Percentiles rank a stretch among this genome's conserved stretches.
Conservation (phyloP, 2,888 invertebrate genomes). For the Liopterus haemorrhoidalis region DNA sequence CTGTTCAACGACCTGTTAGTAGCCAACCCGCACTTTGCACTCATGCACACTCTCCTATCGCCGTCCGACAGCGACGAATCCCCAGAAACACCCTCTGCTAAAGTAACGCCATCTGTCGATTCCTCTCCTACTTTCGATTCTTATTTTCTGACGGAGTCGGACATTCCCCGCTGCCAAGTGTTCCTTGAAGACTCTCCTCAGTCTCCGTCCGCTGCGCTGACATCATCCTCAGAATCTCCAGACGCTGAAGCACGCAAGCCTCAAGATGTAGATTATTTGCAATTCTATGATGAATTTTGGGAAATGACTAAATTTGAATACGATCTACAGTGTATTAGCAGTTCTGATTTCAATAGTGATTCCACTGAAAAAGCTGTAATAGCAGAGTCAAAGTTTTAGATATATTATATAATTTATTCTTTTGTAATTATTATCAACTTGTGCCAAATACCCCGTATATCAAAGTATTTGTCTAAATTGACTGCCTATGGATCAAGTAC, state of each 20-base stretch:
- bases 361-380: too few species aligned
- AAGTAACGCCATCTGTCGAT: slow-evolving; percentile 50
- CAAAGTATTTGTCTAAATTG: slow-evolving; percentile 20
- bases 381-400: too few species aligned
- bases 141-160: background rate
- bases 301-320: slow-evolving; percentile 44
- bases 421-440: too few species aligned
- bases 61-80: slow-evolving; percentile 47
- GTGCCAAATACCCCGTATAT: slow-evolving; percentile 20
- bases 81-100: slow-evolving; percentile 64
- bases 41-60: slow-evolving; percentile 30
- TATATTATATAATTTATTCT: too few species aligned
- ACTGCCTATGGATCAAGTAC: slow-evolving; percentile 24
- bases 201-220: slow-evolving; percentile 56
- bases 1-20: slow-evolving; percentile 39
- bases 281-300: slow-evolving; percentile 43
- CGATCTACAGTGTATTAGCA: slow-evolving; percentile 34
- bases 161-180: slow-evolving; percentile 30
- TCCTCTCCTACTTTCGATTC: slow-evolving; percentile 32
- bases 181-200: slow-evolving; percentile 41
- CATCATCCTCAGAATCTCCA: slow-evolving; percentile 48
- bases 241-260: slow-evolving; percentile 28
- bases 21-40: slow-evolving; percentile 19
- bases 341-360: slow-evolving; percentile 11
- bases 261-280: slow-evolving; percentile 41